Conservation (phyloP, 2,888 invertebrate genomes). For the Galerucella nymphaeae region DNA sequence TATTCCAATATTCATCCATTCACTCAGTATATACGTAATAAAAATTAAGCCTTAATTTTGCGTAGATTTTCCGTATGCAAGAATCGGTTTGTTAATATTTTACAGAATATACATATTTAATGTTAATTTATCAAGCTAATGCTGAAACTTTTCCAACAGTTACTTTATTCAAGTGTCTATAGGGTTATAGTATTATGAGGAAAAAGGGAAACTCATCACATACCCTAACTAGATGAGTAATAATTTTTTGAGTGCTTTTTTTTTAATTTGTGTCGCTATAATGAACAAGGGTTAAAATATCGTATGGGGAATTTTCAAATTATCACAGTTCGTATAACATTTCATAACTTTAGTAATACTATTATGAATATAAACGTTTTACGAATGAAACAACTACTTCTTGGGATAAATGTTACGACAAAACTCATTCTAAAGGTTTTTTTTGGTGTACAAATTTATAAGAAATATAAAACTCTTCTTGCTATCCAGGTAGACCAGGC, state of each 20-base stretch:
- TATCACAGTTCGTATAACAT: no score
- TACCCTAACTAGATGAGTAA: neutral
- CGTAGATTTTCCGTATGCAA: neutral
- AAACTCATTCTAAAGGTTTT: no score
- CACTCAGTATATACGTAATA: neutral
- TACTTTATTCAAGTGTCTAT: constrained; percentile 5
- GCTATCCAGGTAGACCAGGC: no score
- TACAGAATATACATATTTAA: neutral
- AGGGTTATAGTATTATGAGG: neutral
- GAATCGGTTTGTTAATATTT: constrained; percentile 1
- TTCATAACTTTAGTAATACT: no score
- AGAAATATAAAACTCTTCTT: no score
- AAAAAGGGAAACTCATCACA: neutral
- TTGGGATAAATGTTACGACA: no score
- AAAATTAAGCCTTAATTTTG: neutral
- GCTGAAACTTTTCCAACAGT: neutral
- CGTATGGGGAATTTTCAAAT: neutral
- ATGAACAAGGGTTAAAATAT: neutral
- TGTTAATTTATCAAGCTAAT: constrained; percentile 7
- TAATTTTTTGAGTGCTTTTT: constrained; percentile 8
- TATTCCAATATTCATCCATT: neutral
- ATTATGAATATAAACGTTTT: no score
- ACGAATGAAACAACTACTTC: no score
- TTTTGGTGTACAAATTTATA: no score
- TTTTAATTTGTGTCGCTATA: neutral